phyloP scores from a whole-genome alignment of 64 coral and sea anemone species.

The Porites australiensis region DNA sequence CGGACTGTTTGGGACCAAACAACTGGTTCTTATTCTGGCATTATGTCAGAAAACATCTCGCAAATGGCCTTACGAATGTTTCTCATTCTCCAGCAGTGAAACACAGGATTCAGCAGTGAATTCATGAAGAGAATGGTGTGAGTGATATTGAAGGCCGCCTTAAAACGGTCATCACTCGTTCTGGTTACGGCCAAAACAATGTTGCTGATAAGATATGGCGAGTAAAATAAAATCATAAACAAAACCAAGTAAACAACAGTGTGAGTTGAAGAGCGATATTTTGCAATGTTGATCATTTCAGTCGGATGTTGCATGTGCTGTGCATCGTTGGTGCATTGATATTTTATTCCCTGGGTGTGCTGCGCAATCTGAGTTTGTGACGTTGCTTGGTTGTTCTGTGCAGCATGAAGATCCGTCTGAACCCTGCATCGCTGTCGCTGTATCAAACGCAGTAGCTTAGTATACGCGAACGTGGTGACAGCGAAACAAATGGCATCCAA shows the following conservation, averaged over 20 bases:
- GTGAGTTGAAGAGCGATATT: neutral
- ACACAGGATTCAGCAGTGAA: neutral
- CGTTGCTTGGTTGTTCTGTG: neutral
- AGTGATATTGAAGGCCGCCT: slow-evolving; percentile 20
- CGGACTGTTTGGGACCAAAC: too few species aligned
- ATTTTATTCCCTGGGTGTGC: neutral
- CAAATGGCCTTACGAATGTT: neutral
- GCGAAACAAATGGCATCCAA: neutral
- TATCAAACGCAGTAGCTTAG: slow-evolving; percentile 17
- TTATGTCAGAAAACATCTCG: neutral
- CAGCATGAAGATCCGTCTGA: neutral
- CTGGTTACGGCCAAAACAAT: neutral
- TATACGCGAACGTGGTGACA: neutral
- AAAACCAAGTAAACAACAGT: neutral
- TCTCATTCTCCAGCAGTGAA: slow-evolving; percentile 12
- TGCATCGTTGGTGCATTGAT: neutral
- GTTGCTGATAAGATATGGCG: neutral
- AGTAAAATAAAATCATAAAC: slow-evolving; percentile 7
- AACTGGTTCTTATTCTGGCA: neutral
- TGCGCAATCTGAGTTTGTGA: neutral
- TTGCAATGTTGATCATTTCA: neutral
- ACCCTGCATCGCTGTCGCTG: neutral
- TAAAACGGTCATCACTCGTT: slow-evolving; percentile 7
- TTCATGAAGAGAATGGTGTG: slow-evolving; percentile 28
- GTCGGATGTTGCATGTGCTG: neutral